A percentile compares a stretch with the other conserved stretches of the same genome.
Evolutionary conservation across 1,140 invertebrate species (phyloP).

Genomic region (Drosophila leontia): DNA sequence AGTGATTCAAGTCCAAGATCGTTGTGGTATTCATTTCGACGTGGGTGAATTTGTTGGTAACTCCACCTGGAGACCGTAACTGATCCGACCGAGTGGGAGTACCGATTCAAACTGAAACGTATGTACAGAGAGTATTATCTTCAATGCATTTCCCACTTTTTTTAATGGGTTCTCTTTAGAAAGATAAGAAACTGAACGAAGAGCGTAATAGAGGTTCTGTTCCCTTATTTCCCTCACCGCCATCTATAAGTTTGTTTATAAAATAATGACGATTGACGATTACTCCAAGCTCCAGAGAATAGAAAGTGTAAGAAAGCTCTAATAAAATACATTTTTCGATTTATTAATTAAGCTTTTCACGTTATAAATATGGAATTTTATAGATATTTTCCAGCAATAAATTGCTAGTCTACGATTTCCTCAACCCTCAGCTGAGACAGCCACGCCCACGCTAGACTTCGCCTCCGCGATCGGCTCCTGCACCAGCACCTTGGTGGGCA

Average conservation of each 20-base stretch:
- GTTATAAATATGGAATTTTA: constrained; percentile 23
- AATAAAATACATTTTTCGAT: background rate
- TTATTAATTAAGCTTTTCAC: background rate
- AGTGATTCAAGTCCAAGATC: constrained; percentile 1
- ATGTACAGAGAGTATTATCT: background rate
- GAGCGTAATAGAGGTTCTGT: background rate
- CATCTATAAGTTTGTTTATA: background rate
- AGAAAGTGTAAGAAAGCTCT: background rate
- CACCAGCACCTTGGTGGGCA: constrained; percentile 86
- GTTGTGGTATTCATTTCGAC: background rate
- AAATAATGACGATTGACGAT: background rate
- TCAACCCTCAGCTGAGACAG: constrained; percentile 57
- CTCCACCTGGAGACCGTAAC: background rate
- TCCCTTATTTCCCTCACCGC: background rate
- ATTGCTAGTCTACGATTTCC: background rate
- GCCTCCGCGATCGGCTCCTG: constrained; percentile 11
- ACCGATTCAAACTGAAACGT: background rate
- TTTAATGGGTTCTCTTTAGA: background rate
- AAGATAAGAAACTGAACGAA: background rate
- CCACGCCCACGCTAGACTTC: background rate
- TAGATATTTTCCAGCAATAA: background rate
- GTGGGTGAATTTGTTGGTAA: background rate
- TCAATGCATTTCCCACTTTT: background rate
- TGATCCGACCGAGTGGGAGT: background rate
- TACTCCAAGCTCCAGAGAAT: background rate